phyloP scores from a whole-genome alignment of 2,113 vertebrate species.

The Leuciscus idus region DNA sequence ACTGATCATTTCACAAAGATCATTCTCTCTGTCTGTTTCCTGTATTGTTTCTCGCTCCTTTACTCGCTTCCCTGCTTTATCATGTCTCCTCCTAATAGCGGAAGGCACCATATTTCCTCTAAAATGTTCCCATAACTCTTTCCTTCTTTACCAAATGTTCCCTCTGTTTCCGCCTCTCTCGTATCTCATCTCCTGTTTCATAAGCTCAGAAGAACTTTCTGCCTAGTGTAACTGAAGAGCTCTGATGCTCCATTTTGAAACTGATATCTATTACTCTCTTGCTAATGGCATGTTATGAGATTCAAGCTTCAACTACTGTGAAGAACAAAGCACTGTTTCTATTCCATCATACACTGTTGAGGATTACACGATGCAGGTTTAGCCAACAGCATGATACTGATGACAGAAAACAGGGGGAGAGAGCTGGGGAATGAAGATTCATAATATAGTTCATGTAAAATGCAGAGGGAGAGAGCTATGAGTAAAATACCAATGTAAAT shows the following conservation, averaged over 20 bases:
- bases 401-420: background rate
- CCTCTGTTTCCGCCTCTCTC: background rate
- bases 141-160: background rate
- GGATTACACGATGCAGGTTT: constrained; percentile 10
- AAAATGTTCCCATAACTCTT: background rate
- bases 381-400: constrained; percentile 15
- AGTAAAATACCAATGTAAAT: constrained; percentile 27
- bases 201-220: constrained; percentile 1
- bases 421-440: background rate
- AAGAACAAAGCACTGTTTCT: constrained; percentile 1
- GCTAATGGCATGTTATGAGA: background rate
- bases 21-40: background rate
- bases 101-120: background rate
- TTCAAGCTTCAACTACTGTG: background rate
- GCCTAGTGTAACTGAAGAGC: background rate
- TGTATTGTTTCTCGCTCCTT: background rate
- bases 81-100: background rate
- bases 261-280: background rate
- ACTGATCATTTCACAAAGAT: background rate
- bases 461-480: background rate
- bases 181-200: constrained; percentile 4
- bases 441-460: background rate
- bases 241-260: constrained; percentile 9
- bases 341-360: constrained; percentile 7
- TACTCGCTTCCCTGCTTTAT: background rate